Evolutionary conservation across 2,797 vertebrate genomes (phyloP).

Genomic region (Staurois parvus): DNA sequence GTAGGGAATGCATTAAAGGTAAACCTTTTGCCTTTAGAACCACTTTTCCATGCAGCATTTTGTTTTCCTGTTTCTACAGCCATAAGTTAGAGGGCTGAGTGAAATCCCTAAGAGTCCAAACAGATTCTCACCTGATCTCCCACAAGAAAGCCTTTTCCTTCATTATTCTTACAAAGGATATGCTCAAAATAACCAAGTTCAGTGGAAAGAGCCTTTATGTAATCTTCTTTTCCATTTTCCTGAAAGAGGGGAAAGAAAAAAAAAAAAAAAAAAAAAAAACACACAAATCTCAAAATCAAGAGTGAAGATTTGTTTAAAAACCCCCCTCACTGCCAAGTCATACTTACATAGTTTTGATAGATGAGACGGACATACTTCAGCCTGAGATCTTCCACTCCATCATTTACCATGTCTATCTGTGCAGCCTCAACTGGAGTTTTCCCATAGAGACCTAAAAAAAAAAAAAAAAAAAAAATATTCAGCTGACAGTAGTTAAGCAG

Average conservation of each 20-base stretch:
- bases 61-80: too few relatives aligned
- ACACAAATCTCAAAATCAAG: too few relatives aligned
- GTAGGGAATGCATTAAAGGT: too few relatives aligned
- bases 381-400: slow-evolving; percentile 78
- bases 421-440: slow-evolving; percentile 70
- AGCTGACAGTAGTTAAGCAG: too few relatives aligned
- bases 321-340: background rate
- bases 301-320: background rate
- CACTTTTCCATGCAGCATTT: too few relatives aligned
- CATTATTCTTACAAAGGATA: slow-evolving; percentile 71
- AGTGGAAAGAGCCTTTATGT: slow-evolving; percentile 71
- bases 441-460: slow-evolving; percentile 73
- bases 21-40: too few relatives aligned
- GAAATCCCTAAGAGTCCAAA: too few relatives aligned
- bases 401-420: slow-evolving; percentile 75
- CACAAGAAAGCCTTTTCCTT: slow-evolving; percentile 73
- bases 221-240: slow-evolving; percentile 75
- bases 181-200: slow-evolving; percentile 75
- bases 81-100: too few relatives aligned
- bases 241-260: slow-evolving; percentile 59
- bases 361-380: slow-evolving; percentile 72
- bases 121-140: slow-evolving; percentile 72
- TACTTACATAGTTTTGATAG: slow-evolving; percentile 81
- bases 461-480: too few relatives aligned
- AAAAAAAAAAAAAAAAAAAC: too few relatives aligned